phyloP scores from a whole-genome alignment of 2,888 invertebrate genomes.

The Drosophila picticornis region DNA sequence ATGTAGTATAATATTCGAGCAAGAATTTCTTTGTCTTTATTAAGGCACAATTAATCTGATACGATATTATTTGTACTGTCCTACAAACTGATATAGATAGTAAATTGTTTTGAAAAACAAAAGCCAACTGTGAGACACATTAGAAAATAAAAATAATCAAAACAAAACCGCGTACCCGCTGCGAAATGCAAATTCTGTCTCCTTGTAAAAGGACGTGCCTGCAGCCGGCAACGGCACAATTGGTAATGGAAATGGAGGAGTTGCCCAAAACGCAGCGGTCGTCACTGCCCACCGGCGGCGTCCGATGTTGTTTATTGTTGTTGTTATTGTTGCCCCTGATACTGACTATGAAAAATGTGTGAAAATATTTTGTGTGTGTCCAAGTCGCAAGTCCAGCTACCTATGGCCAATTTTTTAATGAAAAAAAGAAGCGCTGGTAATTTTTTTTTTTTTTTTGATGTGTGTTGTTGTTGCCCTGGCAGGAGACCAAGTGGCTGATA shows the following conservation, averaged over 20 bases:
- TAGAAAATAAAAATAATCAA: conserved; percentile 16
- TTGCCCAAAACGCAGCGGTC: conserved; percentile 72
- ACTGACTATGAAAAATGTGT: conserved; percentile 84
- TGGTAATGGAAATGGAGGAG: conserved; percentile 77
- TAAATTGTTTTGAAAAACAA: conserved; percentile 10
- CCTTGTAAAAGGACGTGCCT: conserved; percentile 22
- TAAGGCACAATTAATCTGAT: conserved; percentile 63
- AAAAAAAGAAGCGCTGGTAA: conserved; percentile 59
- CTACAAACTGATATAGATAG: conserved; percentile 54
- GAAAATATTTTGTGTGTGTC: conserved; percentile 77
- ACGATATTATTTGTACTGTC: conserved; percentile 64
- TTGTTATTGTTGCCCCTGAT: conserved; percentile 50
- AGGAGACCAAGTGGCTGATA: conserved; percentile 76
- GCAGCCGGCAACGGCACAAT: conserved; percentile 52
- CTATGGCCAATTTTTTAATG: conserved; percentile 67
- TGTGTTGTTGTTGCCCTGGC: conserved; percentile 64
- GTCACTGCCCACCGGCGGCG: conserved; percentile 71
- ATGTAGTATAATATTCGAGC: conserved; percentile 47
- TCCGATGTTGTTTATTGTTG: not conserved
- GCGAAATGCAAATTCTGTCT: conserved; percentile 18
- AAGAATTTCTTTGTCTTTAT: conserved; percentile 22
- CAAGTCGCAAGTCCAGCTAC: conserved; percentile 54
- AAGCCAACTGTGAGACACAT: conserved; percentile 17
- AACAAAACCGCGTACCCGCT: conserved; percentile 56
- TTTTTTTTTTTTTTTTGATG: not conserved